Evolutionary conservation across 2,113 vertebrate genomes (phyloP), one percentile per base, ranked within the genome.

Genomic region (Atlantisia rogersi): DNA sequence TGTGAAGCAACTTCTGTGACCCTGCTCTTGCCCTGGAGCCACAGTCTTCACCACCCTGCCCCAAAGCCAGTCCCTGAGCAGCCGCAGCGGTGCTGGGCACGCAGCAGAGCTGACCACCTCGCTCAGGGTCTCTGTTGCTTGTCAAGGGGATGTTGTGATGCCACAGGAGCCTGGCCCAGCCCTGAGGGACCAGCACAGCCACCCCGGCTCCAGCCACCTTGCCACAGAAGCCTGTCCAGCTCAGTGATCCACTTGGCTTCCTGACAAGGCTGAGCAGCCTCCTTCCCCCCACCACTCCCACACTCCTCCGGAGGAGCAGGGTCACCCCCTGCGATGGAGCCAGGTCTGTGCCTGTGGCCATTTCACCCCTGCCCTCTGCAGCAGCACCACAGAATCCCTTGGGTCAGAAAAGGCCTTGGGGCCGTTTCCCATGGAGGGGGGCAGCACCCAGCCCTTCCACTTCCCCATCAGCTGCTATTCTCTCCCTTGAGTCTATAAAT

Each of bases 391-490:
- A 18, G n/a, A 42, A 42, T 20, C 13, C 2, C 4, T 40, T 0
- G 2, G 40, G 74, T 9, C 55, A 42, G 22, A 37, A 62, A 67
- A 77, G 15, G 20, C 15, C 35, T 6, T 46, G 35, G 42, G 25
- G 20, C 50, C 0, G 0, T 10, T n/a, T 73, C 24, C 67, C 19
- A 18, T 40, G 50, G 50, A 46, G 0, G 1, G 74, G 40, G 4
- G 46, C 62, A 88, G 35, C 0, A 3, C 19, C 18, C 21, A 42
- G 55, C 55, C 39, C 11, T 10, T n/a, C 26, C 12, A 15, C 3
- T 52, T 1, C 7, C 29, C 25, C 17, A 4, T 24, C 40, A 37
- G 55, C 60, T 25, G 3, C 65, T 12, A 6, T 8, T 68, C 44
- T 25, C 35, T 60, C 75, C 28, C 75, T 20, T 3, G 20, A 59